Percentiles rank a stretch among this genome's conserved stretches.
phyloP scores from a whole-genome alignment of 2,888 invertebrate genomes.

The Tridacna crocea region DNA sequence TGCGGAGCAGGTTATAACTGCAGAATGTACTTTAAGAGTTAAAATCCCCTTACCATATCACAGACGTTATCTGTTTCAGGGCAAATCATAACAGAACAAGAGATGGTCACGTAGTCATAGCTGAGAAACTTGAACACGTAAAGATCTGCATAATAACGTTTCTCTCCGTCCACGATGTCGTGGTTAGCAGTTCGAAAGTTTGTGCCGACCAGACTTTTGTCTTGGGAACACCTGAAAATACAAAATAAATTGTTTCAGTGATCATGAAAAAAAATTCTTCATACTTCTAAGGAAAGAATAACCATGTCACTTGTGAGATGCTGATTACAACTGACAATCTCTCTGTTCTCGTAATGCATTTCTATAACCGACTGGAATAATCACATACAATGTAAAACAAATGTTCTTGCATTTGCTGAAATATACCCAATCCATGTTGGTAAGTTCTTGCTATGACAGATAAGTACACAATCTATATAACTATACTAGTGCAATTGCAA shows the following conservation, averaged over 20 bases:
- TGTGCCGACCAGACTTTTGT: background rate
- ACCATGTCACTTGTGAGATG: too few relatives aligned
- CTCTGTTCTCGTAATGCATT: too few relatives aligned
- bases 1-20: background rate
- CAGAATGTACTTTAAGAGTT: background rate
- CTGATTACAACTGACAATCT: too few relatives aligned
- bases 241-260: background rate
- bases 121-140: conserved; percentile 8
- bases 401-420: too few relatives aligned
- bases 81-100: conserved; percentile 6
- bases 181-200: background rate
- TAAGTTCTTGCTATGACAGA: too few relatives aligned
- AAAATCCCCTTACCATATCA: background rate
- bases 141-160: conserved; percentile 3
- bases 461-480: too few relatives aligned
- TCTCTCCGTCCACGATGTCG: conserved; percentile 6
- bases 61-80: background rate
- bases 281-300: too few relatives aligned
- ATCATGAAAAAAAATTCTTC: too few relatives aligned
- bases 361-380: too few relatives aligned
- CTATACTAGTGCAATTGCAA: too few relatives aligned
- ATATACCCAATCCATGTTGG: too few relatives aligned
- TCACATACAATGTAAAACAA: too few relatives aligned
- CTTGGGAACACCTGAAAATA: conserved; percentile 9
- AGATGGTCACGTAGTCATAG: background rate